A percentile compares a stretch with the other conserved stretches of the same genome.
These are phyloP conservation scores for Brotula barbata DNA, from an alignment of 2,797 vertebrate genomes.

Conservation along the genomic window DNA sequence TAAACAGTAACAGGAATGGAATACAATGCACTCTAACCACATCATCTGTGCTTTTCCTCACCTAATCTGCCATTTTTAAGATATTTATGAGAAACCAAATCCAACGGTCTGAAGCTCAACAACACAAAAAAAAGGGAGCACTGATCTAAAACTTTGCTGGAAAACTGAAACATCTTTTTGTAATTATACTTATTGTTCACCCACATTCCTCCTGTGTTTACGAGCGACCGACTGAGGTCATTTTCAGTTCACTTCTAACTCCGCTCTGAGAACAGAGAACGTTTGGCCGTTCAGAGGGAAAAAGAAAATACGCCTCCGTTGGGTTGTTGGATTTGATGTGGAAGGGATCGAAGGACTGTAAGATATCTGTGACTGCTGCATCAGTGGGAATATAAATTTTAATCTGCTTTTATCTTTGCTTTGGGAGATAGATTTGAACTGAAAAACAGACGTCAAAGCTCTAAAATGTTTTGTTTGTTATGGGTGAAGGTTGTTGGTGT, in stretches of 20 bases:
- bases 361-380: conserved; percentile 7
- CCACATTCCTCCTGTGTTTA: conserved; percentile 60
- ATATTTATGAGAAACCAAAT: conserved; percentile 1
- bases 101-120: conserved; percentile 4
- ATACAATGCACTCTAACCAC: not conserved
- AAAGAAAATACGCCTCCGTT: not conserved
- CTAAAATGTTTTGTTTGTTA: conserved; percentile 32
- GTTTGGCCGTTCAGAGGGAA: conserved; percentile 23
- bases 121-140: conserved; percentile 38
- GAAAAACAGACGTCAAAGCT: conserved; percentile 47
- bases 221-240: conserved; percentile 34
- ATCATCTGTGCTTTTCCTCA: no score
- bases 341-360: conserved; percentile 8
- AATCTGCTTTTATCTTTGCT: not conserved
- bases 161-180: conserved; percentile 30
- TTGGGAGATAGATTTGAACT: conserved; percentile 21
- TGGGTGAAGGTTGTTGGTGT: conserved; percentile 27
- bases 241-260: conserved; percentile 31
- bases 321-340: conserved; percentile 1
- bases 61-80: no score
- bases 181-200: conserved; percentile 50
- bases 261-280: not conserved
- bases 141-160: conserved; percentile 42
- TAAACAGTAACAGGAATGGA: conserved; percentile 10
- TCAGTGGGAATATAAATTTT: not conserved